Percentiles rank a stretch among this genome's conserved stretches.
Evolutionary conservation across 2,888 invertebrate species (phyloP).

Genomic region (Orthosia gothica): DNA sequence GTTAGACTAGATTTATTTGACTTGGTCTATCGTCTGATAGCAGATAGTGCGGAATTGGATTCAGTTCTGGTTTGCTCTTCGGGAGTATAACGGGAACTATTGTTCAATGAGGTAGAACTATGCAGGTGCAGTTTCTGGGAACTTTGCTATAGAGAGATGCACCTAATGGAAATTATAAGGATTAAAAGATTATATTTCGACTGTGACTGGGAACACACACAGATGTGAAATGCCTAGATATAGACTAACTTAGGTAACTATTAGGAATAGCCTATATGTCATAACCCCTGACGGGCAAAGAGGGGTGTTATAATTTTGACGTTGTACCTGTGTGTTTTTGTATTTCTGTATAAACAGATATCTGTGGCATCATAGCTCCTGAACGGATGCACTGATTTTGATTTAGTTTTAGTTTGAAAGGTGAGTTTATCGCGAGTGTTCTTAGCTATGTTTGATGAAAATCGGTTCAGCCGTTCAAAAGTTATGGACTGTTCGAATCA

Average conservation of each 20-base stretch:
- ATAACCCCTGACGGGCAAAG: no score
- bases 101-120: constrained; percentile 34
- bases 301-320: no score
- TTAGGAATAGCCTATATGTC: no score
- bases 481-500: no score
- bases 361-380: no score
- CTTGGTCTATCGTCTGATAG: constrained; percentile 46
- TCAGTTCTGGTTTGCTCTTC: constrained; percentile 46
- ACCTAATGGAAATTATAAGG: neutral
- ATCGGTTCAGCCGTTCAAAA: no score
- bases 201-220: neutral
- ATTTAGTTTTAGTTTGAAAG: no score
- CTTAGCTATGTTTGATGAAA: no score
- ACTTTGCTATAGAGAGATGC: neutral
- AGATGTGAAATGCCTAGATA: neutral
- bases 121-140: neutral
- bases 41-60: constrained; percentile 49
- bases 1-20: constrained; percentile 62
- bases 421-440: no score
- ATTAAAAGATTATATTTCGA: neutral
- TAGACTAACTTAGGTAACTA: neutral
- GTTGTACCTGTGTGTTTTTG: no score
- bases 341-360: no score
- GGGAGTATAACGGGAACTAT: constrained; percentile 30
- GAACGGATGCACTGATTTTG: no score